Conservation (phyloP, 1,140 invertebrate species). For the Brachionus paranguensis region DNA sequence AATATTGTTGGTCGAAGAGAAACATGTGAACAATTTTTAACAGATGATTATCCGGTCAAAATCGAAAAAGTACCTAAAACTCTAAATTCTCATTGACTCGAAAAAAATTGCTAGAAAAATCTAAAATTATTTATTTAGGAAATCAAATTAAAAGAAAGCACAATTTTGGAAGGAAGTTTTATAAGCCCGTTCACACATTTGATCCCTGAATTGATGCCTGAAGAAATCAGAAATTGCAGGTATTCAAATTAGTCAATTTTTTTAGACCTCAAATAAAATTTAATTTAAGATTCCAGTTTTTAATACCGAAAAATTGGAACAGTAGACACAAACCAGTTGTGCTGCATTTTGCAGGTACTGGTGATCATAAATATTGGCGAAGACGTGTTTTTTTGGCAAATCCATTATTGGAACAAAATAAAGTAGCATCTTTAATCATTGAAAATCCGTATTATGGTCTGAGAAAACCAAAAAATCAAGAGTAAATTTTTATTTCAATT, state of each 20-base stretch:
- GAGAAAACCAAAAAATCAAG: conserved; percentile 41
- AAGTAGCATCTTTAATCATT: conserved; percentile 84
- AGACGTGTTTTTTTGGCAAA: conserved; percentile 79
- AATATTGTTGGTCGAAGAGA: not conserved
- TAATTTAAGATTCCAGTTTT: conserved; percentile 58
- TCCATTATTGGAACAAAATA: conserved; percentile 77
- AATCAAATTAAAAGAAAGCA: conserved; percentile 33
- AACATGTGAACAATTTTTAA: conserved; percentile 32
- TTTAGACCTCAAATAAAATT: conserved; percentile 12
- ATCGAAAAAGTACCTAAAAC: conserved; percentile 55
- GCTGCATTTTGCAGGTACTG: conserved; percentile 90
- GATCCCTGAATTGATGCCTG: not conserved
- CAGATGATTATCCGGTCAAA: conserved; percentile 63
- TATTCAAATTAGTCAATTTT: not conserved
- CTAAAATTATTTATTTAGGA: not conserved
- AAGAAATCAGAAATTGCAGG: not conserved
- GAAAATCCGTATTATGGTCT: conserved; percentile 65
- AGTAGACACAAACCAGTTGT: conserved; percentile 71
- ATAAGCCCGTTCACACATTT: not conserved
- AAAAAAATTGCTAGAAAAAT: not conserved
- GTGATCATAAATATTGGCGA: conserved; percentile 92
- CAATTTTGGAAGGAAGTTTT: conserved; percentile 45
- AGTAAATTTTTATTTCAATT: conserved; percentile 17
- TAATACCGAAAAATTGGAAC: conserved; percentile 74
- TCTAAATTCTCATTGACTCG: too few species aligned